Base-by-base conservation (phyloP, 2,797 vertebrate species). In the Halcyon badia region DNA sequence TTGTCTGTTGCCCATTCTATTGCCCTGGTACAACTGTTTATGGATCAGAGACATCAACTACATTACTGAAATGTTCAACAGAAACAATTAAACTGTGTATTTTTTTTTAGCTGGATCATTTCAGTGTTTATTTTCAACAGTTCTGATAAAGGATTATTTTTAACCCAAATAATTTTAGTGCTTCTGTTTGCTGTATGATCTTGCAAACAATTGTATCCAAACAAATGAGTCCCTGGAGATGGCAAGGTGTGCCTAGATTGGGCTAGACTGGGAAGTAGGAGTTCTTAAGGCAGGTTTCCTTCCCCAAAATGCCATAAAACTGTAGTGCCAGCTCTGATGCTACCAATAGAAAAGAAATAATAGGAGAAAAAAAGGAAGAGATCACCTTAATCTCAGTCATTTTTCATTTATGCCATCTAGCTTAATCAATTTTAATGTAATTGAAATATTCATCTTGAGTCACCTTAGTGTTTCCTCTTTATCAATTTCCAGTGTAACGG, bases 171-270 rank as follows among this genome's bases (percentile, higher is more conserved):
- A 65, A 83, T 81, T 69, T 65, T 33, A 83, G 65, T 31, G 54
- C 10, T 92, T 9, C 28, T 75, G 0, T 93, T 86, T 90, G 84
- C 58, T 19, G 2, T 57, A 42, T 89, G 75, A 76, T 68, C 78
- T 95, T 94, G 71, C 73, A 78, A 94, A 86, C 89, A 94, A 68
- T 64, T 71, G 44, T 78, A 48, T 77, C 51, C 44, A 71, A 85
- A 95, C 54, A 90, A 96, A 61, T 0, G 11, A 82, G 46, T 33
- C 58, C 33, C 78, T 87, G 41, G 77, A 21, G 28, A 62, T 62
- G 49, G 77, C 39, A 75, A 83, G 61, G 84, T 78, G 82, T 19
- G 60, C 42, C 35, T 75, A 44, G 28, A 48, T 25, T 56, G 58
- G 58, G 48, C 44, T 87, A 37, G 37, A 17, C 22, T 61, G 61